These are phyloP conservation scores for Oenanthe melanoleuca DNA, from an alignment of 2,113 vertebrate genomes.

Conservation along the genomic window DNA sequence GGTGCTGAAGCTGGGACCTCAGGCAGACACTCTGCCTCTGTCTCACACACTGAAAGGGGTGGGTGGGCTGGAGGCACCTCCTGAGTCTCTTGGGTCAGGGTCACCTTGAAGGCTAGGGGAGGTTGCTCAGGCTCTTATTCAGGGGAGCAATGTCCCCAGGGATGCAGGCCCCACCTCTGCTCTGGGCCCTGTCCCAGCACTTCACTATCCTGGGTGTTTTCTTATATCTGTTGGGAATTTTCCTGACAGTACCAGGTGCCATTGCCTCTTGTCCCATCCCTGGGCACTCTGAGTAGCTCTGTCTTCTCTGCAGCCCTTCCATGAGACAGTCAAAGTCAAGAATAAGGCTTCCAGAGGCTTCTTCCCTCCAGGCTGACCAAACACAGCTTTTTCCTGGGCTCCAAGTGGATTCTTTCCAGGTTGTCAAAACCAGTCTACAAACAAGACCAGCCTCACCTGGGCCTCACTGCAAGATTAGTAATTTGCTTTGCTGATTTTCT, in stretches of 20 bases:
- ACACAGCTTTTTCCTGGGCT: background rate
- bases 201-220: background rate
- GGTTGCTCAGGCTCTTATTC: background rate
- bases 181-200: background rate
- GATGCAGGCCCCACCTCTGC: background rate
- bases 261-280: background rate
- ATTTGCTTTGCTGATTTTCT: background rate
- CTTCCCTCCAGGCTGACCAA: background rate
- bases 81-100: background rate
- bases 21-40: background rate
- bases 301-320: background rate
- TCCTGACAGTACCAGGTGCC: accelerated
- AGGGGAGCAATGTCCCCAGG: background rate
- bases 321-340: background rate
- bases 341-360: background rate
- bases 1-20: background rate
- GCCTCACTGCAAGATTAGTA: background rate
- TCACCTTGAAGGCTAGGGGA: background rate
- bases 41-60: no score
- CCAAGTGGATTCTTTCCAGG: background rate
- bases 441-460: background rate
- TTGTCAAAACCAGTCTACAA: background rate
- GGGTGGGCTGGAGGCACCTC: background rate
- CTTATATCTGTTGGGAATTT: background rate
- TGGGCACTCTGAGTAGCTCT: background rate